Conservation (phyloP, 1,140 invertebrate genomes). For the Brachionus rubens region DNA sequence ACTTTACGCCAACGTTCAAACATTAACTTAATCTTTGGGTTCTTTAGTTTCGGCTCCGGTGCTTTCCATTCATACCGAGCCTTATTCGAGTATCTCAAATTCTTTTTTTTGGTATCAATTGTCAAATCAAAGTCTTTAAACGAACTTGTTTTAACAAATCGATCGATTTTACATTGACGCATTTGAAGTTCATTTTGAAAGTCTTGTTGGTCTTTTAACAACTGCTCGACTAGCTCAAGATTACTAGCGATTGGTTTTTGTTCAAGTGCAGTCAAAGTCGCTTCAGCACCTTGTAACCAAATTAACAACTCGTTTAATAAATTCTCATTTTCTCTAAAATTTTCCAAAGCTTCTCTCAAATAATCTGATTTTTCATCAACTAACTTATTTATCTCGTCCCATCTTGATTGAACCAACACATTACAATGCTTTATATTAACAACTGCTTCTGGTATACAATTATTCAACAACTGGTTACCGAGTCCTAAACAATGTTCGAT, state of each 20-base stretch:
- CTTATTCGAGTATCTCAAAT: conserved; percentile 11
- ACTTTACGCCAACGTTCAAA: conserved; percentile 95
- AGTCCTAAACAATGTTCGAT: conserved; percentile 76
- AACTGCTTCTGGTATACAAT: conserved; percentile 88
- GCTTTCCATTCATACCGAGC: conserved; percentile 43
- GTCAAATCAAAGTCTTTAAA: neutral
- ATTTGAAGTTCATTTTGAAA: conserved; percentile 59
- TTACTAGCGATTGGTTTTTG: conserved; percentile 85
- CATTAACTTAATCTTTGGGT: conserved; percentile 79
- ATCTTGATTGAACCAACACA: conserved; percentile 89
- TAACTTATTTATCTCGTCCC: conserved; percentile 63
- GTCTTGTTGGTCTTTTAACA: conserved; percentile 69
- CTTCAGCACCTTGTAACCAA: conserved; percentile 84
- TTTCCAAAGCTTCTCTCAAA: conserved; percentile 67
- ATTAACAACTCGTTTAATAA: conserved; percentile 86
- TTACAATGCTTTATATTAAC: conserved; percentile 95
- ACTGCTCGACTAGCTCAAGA: conserved; percentile 74
- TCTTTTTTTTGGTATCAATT: conserved; percentile 46
- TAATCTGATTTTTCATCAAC: neutral
- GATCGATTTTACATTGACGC: conserved; percentile 58
- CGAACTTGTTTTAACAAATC: conserved; percentile 53
- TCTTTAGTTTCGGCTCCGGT: conserved; percentile 80
- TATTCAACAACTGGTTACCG: conserved; percentile 79
- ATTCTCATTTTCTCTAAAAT: conserved; percentile 63
- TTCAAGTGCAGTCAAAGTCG: conserved; percentile 74